These are phyloP conservation scores for Scylla paramamosain DNA, from an alignment of 1,140 invertebrate species.

Conservation along the genomic window DNA sequence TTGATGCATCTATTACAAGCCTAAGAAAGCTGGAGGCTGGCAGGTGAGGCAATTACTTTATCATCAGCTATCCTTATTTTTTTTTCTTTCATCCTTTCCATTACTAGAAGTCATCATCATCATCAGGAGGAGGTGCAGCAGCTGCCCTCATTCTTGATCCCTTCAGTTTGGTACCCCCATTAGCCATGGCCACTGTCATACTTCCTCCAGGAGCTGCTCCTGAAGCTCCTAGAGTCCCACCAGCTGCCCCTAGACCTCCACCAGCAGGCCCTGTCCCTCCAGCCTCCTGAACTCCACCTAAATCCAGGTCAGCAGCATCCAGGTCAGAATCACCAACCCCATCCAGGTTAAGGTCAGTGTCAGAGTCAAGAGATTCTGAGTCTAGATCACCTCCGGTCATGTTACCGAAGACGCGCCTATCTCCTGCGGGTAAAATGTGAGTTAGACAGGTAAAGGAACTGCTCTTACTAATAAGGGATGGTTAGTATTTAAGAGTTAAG, in stretches of 20 bases:
- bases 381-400: slow-evolving; percentile 58
- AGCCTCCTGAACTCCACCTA: slow-evolving; percentile 42
- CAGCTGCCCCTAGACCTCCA: slow-evolving; percentile 4
- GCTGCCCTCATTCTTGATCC: slow-evolving; percentile 52
- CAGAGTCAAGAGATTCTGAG: slow-evolving; percentile 59
- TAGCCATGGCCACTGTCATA: slow-evolving; percentile 43
- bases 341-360: slow-evolving; percentile 65
- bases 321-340: slow-evolving; percentile 64
- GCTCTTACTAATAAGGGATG: too few species aligned
- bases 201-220: slow-evolving; percentile 48
- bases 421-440: background rate
- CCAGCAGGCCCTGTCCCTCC: slow-evolving; percentile 43
- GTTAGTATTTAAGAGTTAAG: too few species aligned
- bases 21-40: too few species aligned
- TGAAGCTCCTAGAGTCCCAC: slow-evolving; percentile 27
- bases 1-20: too few species aligned
- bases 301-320: slow-evolving; percentile 47
- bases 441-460: background rate
- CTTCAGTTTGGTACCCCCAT: slow-evolving; percentile 51
- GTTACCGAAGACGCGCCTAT: slow-evolving; percentile 54
- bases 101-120: slow-evolving; percentile 53
- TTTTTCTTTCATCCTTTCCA: background rate
- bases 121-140: slow-evolving; percentile 38
- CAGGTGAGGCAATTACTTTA: background rate
- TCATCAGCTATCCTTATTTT: background rate